Conservation (phyloP, 2,113 vertebrate species). For the Leptobrachium ailaonicum region DNA sequence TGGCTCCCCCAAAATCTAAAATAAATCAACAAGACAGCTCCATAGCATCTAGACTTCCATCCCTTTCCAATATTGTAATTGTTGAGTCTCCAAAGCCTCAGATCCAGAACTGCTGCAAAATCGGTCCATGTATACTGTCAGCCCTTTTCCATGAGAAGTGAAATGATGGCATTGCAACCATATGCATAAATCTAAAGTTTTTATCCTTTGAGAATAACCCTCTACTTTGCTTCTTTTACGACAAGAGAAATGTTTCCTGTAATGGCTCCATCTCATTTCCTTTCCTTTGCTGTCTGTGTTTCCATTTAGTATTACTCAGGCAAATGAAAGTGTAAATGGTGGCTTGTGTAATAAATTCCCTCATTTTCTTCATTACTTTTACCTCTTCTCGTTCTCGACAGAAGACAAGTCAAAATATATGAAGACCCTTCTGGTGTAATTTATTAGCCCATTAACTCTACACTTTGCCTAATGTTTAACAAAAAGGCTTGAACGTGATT, state of each 20-base stretch:
- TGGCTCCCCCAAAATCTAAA: no score
- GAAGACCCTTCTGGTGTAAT: not conserved
- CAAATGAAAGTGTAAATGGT: slow-evolving; percentile 9
- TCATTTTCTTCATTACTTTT: not conserved
- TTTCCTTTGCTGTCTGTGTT: not conserved
- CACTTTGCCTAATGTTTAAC: not conserved
- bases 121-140: no score
- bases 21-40: no score
- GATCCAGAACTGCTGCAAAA: no score
- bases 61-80: no score
- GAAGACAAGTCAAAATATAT: not conserved
- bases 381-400: not conserved
- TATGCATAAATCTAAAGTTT: no score
- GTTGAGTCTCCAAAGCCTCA: no score
- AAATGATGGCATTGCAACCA: no score
- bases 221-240: not conserved
- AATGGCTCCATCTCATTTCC: slow-evolving; percentile 14
- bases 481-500: not conserved
- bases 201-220: no score
- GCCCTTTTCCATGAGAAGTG: no score
- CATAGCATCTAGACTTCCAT: no score
- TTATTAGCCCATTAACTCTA: not conserved
- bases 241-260: slow-evolving; percentile 1
- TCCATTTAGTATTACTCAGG: slow-evolving; percentile 8
- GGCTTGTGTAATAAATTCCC: not conserved